A percentile compares a stretch with the other conserved stretches of the same genome.
phyloP scores from a whole-genome alignment of 2,113 vertebrate species.

The Alexandromys fortis region DNA sequence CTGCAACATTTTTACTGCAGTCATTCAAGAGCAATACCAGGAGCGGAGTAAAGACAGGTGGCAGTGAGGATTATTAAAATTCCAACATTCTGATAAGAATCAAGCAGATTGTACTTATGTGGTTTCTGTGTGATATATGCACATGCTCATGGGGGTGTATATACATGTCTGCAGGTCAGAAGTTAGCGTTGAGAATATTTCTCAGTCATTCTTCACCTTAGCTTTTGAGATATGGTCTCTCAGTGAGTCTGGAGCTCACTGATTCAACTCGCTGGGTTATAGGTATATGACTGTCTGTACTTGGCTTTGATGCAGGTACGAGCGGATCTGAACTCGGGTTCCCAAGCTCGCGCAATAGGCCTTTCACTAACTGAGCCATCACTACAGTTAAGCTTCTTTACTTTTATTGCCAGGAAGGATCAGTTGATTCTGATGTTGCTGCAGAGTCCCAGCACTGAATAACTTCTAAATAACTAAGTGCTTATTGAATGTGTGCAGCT shows the following conservation, averaged over 20 bases:
- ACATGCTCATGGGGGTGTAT: neutral
- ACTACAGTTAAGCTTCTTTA: neutral
- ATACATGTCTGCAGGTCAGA: neutral
- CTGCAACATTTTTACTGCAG: neutral
- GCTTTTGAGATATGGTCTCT: neutral
- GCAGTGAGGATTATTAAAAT: slow-evolving; percentile 11
- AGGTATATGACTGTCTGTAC: neutral
- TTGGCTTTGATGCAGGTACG: neutral
- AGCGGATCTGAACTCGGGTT: neutral
- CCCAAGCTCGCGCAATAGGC: neutral
- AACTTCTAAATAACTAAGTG: neutral
- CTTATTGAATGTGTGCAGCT: neutral
- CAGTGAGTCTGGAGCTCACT: neutral
- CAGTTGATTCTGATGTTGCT: neutral
- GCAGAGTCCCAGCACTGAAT: neutral
- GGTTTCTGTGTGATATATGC: neutral
- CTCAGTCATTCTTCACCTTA: neutral
- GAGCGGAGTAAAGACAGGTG: neutral
- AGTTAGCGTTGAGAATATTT: neutral
- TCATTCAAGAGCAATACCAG: neutral
- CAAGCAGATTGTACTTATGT: neutral
- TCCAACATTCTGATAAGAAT: slow-evolving; percentile 11
- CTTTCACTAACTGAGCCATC: neutral
- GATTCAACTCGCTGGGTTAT: neutral
- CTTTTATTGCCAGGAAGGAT: neutral